A percentile compares a stretch with the other conserved stretches of the same genome.
Evolutionary conservation across 2,113 vertebrate genomes (phyloP).

Genomic region (Gambusia holbrooki): DNA sequence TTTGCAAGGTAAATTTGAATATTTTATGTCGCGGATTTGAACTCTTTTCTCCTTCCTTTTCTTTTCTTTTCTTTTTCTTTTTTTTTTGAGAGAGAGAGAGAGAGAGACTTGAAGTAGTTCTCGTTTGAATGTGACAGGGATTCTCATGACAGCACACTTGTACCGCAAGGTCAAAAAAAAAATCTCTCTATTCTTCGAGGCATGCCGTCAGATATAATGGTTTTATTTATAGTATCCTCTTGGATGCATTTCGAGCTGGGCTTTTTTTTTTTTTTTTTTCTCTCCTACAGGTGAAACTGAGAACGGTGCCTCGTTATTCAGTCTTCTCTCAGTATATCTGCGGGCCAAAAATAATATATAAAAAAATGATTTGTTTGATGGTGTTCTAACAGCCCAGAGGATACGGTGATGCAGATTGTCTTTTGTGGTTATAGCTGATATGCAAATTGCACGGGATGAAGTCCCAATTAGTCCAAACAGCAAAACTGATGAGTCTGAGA

Average conservation of each 20-base stretch:
- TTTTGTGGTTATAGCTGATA: conserved; percentile 38
- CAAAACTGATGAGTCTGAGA: conserved; percentile 33
- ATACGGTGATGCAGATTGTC: conserved; percentile 14
- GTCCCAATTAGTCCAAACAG: conserved; percentile 41
- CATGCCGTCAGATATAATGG: conserved; percentile 26
- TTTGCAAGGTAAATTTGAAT: conserved; percentile 72
- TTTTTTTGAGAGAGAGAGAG: conserved; percentile 14
- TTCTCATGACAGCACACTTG: conserved; percentile 57
- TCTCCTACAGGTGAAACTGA: conserved; percentile 56
- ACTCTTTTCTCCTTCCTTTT: conserved; percentile 43
- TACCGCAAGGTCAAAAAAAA: conserved; percentile 79
- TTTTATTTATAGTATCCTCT: conserved; percentile 52
- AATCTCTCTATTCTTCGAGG: conserved; percentile 24
- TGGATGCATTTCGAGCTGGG: conserved; percentile 32
- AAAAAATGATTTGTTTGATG: conserved; percentile 14
- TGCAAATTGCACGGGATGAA: conserved; percentile 52
- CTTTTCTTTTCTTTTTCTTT: neutral
- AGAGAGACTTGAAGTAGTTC: conserved; percentile 58
- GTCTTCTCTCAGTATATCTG: conserved; percentile 13
- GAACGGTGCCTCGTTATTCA: conserved; percentile 41
- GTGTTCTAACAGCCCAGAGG: conserved; percentile 11
- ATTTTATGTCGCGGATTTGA: conserved; percentile 34
- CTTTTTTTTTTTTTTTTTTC: neutral
- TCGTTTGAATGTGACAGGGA: conserved; percentile 59
- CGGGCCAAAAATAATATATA: neutral